Conservation (phyloP, 2,888 invertebrate species). For the Tenthredo mesomela region DNA sequence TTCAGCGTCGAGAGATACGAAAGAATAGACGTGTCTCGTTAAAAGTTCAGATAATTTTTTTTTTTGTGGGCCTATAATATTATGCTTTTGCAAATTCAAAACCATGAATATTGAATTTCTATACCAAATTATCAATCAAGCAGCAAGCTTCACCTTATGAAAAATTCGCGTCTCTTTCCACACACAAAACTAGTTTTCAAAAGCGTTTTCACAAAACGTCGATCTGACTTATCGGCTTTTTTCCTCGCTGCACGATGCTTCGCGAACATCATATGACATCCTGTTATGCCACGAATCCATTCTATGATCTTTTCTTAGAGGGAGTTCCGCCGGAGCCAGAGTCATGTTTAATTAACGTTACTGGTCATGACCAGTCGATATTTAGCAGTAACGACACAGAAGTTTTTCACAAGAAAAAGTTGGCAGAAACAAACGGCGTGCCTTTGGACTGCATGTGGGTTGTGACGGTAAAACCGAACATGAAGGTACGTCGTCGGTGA, state of each 20-base stretch:
- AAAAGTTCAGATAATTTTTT: too few species aligned
- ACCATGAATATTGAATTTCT: too few species aligned
- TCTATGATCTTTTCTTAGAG: conserved; percentile 66
- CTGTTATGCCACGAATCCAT: background rate
- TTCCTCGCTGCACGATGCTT: background rate
- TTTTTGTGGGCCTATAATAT: too few species aligned
- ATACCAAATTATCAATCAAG: too few species aligned
- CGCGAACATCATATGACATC: background rate
- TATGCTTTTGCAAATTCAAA: too few species aligned
- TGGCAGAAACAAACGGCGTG: conserved; percentile 80
- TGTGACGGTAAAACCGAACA: conserved; percentile 82
- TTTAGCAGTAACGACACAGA: conserved; percentile 79
- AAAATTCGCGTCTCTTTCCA: too few species aligned
- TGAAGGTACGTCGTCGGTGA: conserved; percentile 81
- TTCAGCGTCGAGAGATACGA: too few species aligned
- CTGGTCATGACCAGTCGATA: conserved; percentile 78
- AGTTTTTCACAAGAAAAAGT: conserved; percentile 77
- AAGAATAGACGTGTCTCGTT: too few species aligned
- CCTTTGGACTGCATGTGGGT: conserved; percentile 89
- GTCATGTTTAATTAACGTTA: conserved; percentile 81
- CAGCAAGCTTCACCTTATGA: too few species aligned
- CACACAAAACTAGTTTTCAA: too few species aligned
- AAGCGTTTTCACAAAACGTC: too few species aligned
- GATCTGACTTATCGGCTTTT: too few species aligned
- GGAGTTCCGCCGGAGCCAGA: conserved; percentile 79